Evolutionary conservation across 2,797 vertebrate species (phyloP), one percentile per base, ranked within the genome.

Genomic region (Peromyscus nudipes): DNA sequence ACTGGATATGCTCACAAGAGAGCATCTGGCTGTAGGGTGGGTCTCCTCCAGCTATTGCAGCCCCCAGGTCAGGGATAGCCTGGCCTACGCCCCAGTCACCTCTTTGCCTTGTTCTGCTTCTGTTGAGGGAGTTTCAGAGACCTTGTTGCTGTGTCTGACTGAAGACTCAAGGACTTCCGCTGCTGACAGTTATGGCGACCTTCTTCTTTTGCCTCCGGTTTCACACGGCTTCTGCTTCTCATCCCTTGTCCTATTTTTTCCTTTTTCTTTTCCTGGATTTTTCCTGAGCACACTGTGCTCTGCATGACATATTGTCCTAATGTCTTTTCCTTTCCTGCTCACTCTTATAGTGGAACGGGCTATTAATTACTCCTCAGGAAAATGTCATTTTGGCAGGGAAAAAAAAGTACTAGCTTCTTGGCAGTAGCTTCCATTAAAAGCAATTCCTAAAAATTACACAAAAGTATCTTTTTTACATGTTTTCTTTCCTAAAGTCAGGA

Each of bases 371-470:
- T 81, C 29, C 71, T 88, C 4, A 10, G 60, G 67, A 90, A 93
- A 94, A 4, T 64, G 40, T 89, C 77, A 77, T 29, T 89, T 93
- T n/a, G 64, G 55, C 71, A 91, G 91, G n/a, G 60, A 89, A 34
- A 96, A 76, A 94, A n/a, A 65, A 86, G 27, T 34, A 79, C 46
- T 80, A 6, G 14, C 12, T 88, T 93, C 87, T 95, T 60, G 29
- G 37, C 76, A 40, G 6, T 81, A 37, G 76, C n/a, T 90, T 90
- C 7, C 10, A 67, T 65, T 96, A 62, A 82, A 40, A 81, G 12
- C 17, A 81, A 95, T 82, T 93, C 60, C 43, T 94, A 80, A 96
- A 96, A 34, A 52, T 87, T 80, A 57, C 94, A 19, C 93, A 93
- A 93, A 65, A 92, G 49, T 83, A 64, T 43, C 11, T 62, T 95